Percentiles rank a stretch among this genome's conserved stretches.
These are phyloP conservation scores for Excalfactoria chinensis DNA, from an alignment of 2,113 vertebrate species.

Conservation along the genomic window DNA sequence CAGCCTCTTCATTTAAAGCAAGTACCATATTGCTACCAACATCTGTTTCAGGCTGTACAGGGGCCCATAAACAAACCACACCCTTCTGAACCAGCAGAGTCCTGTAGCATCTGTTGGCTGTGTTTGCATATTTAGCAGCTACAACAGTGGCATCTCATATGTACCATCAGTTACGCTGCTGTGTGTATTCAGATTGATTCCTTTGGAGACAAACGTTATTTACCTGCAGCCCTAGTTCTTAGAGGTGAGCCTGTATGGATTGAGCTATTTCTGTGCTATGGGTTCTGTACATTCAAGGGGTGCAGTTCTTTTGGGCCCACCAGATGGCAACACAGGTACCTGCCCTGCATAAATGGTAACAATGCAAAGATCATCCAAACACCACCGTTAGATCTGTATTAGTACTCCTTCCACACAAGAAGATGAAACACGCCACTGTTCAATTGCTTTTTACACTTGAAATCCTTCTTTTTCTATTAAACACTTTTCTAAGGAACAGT, in stretches of 20 bases:
- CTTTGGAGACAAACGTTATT: background rate
- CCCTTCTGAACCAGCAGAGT: background rate
- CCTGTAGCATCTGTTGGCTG: background rate
- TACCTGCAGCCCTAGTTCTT: background rate
- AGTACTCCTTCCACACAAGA: background rate
- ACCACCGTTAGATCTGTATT: background rate
- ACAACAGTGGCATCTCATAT: background rate
- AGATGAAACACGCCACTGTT: background rate
- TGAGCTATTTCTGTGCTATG: background rate
- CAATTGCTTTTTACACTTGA: background rate
- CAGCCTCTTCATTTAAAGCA: conserved; percentile 55
- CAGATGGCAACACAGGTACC: background rate
- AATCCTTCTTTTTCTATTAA: background rate
- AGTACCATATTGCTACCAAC: conserved; percentile 30
- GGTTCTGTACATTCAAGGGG: background rate
- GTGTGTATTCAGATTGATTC: background rate
- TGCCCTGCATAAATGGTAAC: background rate
- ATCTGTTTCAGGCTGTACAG: conserved; percentile 17
- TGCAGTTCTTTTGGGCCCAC: background rate
- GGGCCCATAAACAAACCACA: conserved; percentile 32
- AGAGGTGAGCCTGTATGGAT: background rate
- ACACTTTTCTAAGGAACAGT: background rate
- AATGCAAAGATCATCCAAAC: background rate
- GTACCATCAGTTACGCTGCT: background rate
- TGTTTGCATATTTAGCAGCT: background rate